These are phyloP conservation scores for Erebia ligea DNA, from an alignment of 2,888 invertebrate species.

Conservation along the genomic window DNA sequence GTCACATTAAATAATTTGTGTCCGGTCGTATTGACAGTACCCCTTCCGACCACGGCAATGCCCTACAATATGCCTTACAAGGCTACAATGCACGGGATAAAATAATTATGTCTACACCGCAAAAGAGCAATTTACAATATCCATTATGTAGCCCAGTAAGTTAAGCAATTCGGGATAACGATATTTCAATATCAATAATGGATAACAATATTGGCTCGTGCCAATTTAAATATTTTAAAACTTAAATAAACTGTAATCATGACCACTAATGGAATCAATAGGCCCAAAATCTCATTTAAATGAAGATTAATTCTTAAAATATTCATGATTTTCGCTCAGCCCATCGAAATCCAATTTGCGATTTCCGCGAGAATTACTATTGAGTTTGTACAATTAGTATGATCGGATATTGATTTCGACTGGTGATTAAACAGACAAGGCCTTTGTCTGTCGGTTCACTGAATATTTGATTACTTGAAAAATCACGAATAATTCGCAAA, in stretches of 20 bases:
- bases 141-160: not conserved
- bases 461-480: slow-evolving; percentile 5
- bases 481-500: slow-evolving; percentile 3
- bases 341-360: slow-evolving; percentile 45
- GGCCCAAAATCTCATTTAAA: slow-evolving; percentile 26
- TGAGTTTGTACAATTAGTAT: slow-evolving; percentile 43
- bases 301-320: slow-evolving; percentile 36
- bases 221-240: slow-evolving; percentile 17
- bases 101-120: too few species aligned
- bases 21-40: too few species aligned
- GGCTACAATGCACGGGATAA: too few species aligned
- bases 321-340: slow-evolving; percentile 32
- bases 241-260: slow-evolving; percentile 10
- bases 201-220: not conserved
- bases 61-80: too few species aligned
- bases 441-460: slow-evolving; percentile 5
- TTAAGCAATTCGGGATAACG: not conserved
- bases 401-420: slow-evolving; percentile 34
- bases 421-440: slow-evolving; percentile 22
- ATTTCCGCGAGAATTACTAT: slow-evolving; percentile 43
- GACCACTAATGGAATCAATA: slow-evolving; percentile 12
- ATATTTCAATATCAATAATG: not conserved
- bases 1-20: too few species aligned
- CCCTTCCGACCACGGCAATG: too few species aligned
- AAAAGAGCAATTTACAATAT: not conserved